Conservation (phyloP, 1,140 invertebrate species). For the Bombus confusus region DNA sequence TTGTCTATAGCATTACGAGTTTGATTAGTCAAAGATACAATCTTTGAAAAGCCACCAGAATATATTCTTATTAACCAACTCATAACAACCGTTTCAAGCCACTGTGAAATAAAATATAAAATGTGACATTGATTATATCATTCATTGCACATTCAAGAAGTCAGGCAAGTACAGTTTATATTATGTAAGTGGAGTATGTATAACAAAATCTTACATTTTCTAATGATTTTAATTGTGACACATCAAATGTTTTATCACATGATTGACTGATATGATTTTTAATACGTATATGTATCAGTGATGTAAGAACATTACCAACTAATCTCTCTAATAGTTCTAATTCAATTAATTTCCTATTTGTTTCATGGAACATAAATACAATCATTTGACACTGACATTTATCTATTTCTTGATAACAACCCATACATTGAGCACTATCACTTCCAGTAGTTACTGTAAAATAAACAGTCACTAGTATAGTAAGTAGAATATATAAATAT, state of each 20-base stretch:
- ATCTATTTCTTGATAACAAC: slow-evolving; percentile 87
- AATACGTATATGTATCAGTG: slow-evolving; percentile 91
- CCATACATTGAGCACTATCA: slow-evolving; percentile 85
- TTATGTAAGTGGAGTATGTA: not conserved
- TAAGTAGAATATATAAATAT: not conserved
- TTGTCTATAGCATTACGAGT: slow-evolving; percentile 85
- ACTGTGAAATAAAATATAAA: slow-evolving; percentile 76
- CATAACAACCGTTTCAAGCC: slow-evolving; percentile 92
- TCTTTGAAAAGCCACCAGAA: slow-evolving; percentile 84
- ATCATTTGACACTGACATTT: slow-evolving; percentile 90
- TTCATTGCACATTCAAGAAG: not conserved
- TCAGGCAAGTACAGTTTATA: not conserved
- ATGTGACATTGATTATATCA: slow-evolving; percentile 20
- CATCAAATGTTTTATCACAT: slow-evolving; percentile 93
- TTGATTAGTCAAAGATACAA: slow-evolving; percentile 81
- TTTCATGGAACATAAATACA: slow-evolving; percentile 89
- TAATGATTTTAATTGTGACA: slow-evolving; percentile 87
- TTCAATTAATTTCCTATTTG: slow-evolving; percentile 88
- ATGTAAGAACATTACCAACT: slow-evolving; percentile 90
- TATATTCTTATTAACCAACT: slow-evolving; percentile 92
- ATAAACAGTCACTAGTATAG: not conserved
- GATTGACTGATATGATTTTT: slow-evolving; percentile 90
- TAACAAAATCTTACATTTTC: slow-evolving; percentile 84
- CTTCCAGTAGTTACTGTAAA: slow-evolving; percentile 80
- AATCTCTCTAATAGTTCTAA: slow-evolving; percentile 90